A percentile compares a stretch with the other conserved stretches of the same genome.
These are phyloP conservation scores for Ceratina australensis DNA, from an alignment of 1,140 invertebrate species.

Conservation along the genomic window DNA sequence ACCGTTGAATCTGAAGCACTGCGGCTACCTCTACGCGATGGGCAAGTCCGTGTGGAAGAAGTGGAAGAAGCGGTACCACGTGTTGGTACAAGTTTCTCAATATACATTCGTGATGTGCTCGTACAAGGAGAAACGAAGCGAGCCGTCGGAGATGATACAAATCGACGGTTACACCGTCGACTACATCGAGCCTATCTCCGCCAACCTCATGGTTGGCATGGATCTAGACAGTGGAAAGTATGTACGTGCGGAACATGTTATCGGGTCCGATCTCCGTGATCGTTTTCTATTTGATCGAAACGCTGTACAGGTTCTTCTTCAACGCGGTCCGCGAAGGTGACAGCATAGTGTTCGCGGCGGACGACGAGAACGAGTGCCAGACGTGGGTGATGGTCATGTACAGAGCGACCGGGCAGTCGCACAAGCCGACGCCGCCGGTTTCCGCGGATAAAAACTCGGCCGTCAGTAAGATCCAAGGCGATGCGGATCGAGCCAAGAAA, in stretches of 20 bases:
- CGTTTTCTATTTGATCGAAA: not conserved
- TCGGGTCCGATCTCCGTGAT: not conserved
- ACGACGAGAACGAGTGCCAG: constrained; percentile 99
- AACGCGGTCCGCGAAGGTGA: constrained; percentile 99
- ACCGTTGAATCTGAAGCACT: constrained; percentile 99
- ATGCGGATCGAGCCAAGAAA: constrained; percentile 97
- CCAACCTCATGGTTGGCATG: constrained; percentile 94
- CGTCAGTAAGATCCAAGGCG: constrained; percentile 93
- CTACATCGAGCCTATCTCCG: constrained; percentile 96
- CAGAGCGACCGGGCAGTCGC: constrained; percentile 98
- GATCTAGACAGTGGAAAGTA: constrained; percentile 80
- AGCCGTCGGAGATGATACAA: constrained; percentile 99
- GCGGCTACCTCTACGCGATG: constrained; percentile 93
- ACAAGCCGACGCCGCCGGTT: constrained; percentile 97
- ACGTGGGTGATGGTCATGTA: constrained; percentile 99
- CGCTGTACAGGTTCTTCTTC: constrained; percentile 90
- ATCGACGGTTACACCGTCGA: constrained; percentile 99
- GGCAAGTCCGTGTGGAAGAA: constrained; percentile 99
- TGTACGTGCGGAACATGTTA: constrained; percentile 22
- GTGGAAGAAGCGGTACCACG: constrained; percentile 99
- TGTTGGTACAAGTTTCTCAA: constrained; percentile 99
- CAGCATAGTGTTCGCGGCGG: constrained; percentile 96
- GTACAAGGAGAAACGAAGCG: constrained; percentile 99
- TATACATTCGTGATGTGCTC: constrained; percentile 99
- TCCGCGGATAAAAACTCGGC: constrained; percentile 93